Base-by-base conservation (phyloP, 2,888 invertebrate species). In the Pristionchus japonicus region DNA sequence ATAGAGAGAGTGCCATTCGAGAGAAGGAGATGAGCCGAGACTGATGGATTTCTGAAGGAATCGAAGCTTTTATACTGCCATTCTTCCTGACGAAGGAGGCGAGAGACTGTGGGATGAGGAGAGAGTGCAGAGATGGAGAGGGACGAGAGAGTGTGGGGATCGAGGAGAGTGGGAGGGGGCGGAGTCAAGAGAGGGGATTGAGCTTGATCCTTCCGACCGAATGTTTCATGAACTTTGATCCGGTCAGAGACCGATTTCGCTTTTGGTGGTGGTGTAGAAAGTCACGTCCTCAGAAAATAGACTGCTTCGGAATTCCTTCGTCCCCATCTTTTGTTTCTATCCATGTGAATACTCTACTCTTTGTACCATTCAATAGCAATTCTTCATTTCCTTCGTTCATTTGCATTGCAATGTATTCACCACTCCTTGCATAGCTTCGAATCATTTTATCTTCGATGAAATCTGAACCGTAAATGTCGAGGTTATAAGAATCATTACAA, bases 91-190 rank as follows among this genome's bases (percentile, higher is more conserved):
- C 34, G 61, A 37, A 15, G 52, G 34, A 49, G 83, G 37, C 40
- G 85, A 85, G 85, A 64, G 85, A 64, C 34, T 64, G 43, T 40
- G 43, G 27, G 13, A 34, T 70, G 17, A 0, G 47, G 20, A 57
- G 86, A 86, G 70, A 86, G 70, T 31, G 13, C 43, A 70, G 70
- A 86, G 47, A 70, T 20, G 27, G 9, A 70, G 70, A 49, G 43
- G n/a, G 27, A 31, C 3, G 70, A 86, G 70, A 86, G 86, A 70
- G 34, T 86, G 85, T 1, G 64, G n/a, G n/a, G 20, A 70, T 86
- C 13, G 70, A 86, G 43, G 86, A 86, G 86, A 86, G 27, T 47
- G 84, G 34, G 70, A 34, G 49, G 64, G 43, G 85, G 61, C n/a
- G 64, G n/a, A 64, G 37, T 64, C 27, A 17, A 40, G 13, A 34